These are phyloP conservation scores for Chelon labrosus DNA, from an alignment of 2,797 vertebrate species.

Conservation along the genomic window DNA sequence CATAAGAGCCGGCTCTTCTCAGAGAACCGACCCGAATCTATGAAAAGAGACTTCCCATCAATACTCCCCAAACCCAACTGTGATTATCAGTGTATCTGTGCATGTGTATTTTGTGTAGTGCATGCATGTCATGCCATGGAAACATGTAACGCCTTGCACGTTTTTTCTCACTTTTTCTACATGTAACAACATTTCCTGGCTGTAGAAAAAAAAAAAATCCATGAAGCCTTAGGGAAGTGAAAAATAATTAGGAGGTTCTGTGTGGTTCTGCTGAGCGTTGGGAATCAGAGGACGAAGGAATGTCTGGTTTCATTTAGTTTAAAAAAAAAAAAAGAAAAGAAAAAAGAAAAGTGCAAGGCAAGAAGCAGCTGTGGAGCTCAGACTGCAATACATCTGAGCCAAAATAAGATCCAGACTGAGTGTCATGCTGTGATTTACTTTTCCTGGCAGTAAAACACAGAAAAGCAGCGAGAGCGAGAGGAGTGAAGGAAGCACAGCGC, in stretches of 20 bases:
- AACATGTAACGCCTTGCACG: background rate
- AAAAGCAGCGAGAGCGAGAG: slow-evolving; percentile 43
- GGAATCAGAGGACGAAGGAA: slow-evolving; percentile 10
- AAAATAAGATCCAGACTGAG: slow-evolving; percentile 77
- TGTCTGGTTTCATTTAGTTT: slow-evolving; percentile 63
- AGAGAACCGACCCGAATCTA: no score
- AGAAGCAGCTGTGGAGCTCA: slow-evolving; percentile 72
- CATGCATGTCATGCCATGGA: background rate
- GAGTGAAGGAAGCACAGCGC: slow-evolving; percentile 51
- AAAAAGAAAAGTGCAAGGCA: slow-evolving; percentile 50
- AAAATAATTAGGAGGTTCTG: slow-evolving; percentile 43
- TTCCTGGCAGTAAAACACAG: slow-evolving; percentile 80
- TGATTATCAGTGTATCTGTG: background rate
- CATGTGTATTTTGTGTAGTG: slow-evolving; percentile 5
- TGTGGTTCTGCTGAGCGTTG: slow-evolving; percentile 32
- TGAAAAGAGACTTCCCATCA: no score
- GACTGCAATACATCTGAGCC: slow-evolving; percentile 62
- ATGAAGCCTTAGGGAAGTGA: slow-evolving; percentile 25
- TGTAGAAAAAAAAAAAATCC: background rate
- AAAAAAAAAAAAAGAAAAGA: slow-evolving; percentile 9
- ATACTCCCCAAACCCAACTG: background rate
- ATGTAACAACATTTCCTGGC: slow-evolving; percentile 25
- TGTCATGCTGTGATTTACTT: slow-evolving; percentile 80
- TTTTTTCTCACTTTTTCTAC: background rate
- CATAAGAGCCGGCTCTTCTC: no score